Percentiles rank a stretch among this genome's conserved stretches.
phyloP scores from a whole-genome alignment of 2,888 invertebrate species.

The Lithophane semibrunnea region DNA sequence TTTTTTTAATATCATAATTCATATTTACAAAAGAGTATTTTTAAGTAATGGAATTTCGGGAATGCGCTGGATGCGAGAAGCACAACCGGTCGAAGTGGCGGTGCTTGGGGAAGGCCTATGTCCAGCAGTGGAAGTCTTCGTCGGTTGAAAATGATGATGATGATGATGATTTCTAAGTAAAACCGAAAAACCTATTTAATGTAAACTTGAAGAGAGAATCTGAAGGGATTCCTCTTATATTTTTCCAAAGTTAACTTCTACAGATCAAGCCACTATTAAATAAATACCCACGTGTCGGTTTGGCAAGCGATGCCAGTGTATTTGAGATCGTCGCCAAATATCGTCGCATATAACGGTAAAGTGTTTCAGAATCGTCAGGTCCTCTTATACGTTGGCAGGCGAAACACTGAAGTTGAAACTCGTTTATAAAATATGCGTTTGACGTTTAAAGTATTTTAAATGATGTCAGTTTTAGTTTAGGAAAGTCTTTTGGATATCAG shows the following conservation, averaged over 20 bases:
- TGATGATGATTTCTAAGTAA: no score
- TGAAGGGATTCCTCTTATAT: no score
- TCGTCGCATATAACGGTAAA: slow-evolving; percentile 43
- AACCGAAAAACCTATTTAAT: no score
- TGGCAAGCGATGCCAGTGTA: slow-evolving; percentile 44
- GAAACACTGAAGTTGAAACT: slow-evolving; percentile 33
- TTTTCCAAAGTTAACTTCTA: not conserved
- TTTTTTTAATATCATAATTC: no score
- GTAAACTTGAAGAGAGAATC: no score
- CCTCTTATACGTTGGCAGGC: slow-evolving; percentile 36
- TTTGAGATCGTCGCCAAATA: slow-evolving; percentile 59
- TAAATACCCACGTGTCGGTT: slow-evolving; percentile 49
- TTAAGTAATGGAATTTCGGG: no score
- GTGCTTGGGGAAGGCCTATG: no score
- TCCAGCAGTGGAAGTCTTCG: no score
- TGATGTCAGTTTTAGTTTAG: not conserved
- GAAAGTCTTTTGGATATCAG: not conserved
- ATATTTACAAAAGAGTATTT: no score
- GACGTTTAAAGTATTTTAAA: slow-evolving; percentile 35
- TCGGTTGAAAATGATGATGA: no score
- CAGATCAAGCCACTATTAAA: slow-evolving; percentile 31
- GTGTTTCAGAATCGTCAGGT: slow-evolving; percentile 52
- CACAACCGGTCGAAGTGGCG: no score
- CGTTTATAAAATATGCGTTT: slow-evolving; percentile 28
- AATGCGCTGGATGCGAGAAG: no score